These are phyloP conservation scores for Cerceris ruficornis DNA, from an alignment of 2,888 invertebrate genomes.

Conservation along the genomic window DNA sequence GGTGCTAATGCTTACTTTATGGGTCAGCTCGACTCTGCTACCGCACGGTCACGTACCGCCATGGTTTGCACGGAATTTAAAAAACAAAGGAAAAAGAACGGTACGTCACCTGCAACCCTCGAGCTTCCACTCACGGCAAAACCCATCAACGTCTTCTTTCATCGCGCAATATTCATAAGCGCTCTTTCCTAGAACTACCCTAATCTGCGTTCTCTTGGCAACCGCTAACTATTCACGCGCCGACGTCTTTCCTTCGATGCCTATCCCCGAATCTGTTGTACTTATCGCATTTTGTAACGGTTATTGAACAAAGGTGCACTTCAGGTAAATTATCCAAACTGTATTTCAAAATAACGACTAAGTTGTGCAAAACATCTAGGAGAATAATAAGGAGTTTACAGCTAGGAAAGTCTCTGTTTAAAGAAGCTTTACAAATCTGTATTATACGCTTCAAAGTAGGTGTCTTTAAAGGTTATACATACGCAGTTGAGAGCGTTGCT, in stretches of 20 bases:
- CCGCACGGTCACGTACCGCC: constrained; percentile 62
- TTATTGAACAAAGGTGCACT: constrained; percentile 37
- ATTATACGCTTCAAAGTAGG: too few species aligned
- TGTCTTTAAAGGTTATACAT: too few species aligned
- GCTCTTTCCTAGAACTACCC: constrained; percentile 38
- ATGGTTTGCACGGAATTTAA: constrained; percentile 61
- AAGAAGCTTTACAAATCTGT: too few species aligned
- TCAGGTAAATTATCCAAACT: background rate
- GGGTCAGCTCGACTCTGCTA: constrained; percentile 51
- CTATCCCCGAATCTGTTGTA: constrained; percentile 37
- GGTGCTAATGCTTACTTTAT: constrained; percentile 70
- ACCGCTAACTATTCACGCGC: constrained; percentile 41
- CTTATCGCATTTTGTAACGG: constrained; percentile 40
- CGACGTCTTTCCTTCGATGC: constrained; percentile 33
- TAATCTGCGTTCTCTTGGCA: background rate
- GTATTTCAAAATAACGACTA: too few species aligned
- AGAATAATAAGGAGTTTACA: too few species aligned
- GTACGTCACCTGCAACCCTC: constrained; percentile 33
- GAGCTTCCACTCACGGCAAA: constrained; percentile 16
- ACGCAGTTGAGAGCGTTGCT: too few species aligned
- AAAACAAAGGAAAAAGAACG: constrained; percentile 26
- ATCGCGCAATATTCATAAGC: constrained; percentile 59
- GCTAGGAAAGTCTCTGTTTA: too few species aligned
- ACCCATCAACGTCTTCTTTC: constrained; percentile 43
- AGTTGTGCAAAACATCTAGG: too few species aligned